Evolutionary conservation across 2,797 vertebrate species (phyloP).

Genomic region (Protonibea diacanthus): DNA sequence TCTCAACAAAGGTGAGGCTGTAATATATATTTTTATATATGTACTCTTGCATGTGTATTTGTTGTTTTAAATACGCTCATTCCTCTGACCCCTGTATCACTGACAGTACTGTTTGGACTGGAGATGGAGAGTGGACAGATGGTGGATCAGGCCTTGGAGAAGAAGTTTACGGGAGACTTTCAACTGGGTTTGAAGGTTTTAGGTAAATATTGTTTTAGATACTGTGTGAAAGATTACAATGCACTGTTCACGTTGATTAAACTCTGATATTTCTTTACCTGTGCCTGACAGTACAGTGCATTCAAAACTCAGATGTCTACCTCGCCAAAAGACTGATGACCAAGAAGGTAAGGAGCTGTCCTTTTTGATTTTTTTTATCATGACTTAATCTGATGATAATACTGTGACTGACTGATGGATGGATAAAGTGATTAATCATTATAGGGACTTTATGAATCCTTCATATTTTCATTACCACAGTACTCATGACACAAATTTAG

Average conservation of each 20-base stretch:
- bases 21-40: not conserved
- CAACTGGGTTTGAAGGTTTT: constrained; percentile 74
- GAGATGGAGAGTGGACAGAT: constrained; percentile 64
- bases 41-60: not conserved
- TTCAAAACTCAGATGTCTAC: constrained; percentile 68
- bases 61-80: not conserved
- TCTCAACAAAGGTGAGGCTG: constrained; percentile 70
- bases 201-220: constrained; percentile 55
- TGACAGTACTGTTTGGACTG: constrained; percentile 76
- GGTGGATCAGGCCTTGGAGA: constrained; percentile 68
- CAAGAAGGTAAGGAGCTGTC: constrained; percentile 72
- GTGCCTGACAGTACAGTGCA: constrained; percentile 73
- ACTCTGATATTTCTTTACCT: constrained; percentile 8
- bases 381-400: not conserved
- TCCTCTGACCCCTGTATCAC: not conserved
- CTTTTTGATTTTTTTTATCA: not conserved
- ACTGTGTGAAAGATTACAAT: not conserved
- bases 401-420: not conserved
- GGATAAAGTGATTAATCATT: not conserved
- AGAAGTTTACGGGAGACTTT: constrained; percentile 76
- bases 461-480: not conserved
- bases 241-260: not conserved
- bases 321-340: constrained; percentile 74
- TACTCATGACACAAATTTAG: not conserved
- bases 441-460: not conserved